Conservation (phyloP, 30 jellyfish, hydroid and myxozoan genomes). For the Rhopilema esculentum region DNA sequence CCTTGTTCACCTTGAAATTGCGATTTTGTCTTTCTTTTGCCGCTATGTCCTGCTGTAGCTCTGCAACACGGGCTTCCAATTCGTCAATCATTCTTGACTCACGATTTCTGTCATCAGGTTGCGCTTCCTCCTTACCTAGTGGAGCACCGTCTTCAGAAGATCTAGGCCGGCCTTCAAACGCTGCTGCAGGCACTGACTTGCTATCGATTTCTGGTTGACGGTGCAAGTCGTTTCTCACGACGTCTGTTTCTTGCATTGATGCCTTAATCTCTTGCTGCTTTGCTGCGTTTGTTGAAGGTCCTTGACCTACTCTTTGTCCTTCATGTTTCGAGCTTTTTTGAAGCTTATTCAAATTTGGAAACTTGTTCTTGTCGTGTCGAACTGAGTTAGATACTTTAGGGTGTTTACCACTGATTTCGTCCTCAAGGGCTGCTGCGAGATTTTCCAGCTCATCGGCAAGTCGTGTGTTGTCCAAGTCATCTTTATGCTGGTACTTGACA, state of each 20-base stretch:
- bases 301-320: no score
- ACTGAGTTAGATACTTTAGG: not conserved
- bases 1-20: not conserved
- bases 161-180: not conserved
- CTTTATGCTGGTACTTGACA: not conserved
- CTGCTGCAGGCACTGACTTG: not conserved
- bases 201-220: not conserved
- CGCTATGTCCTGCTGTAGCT: slow-evolving; percentile 14
- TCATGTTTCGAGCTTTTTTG: no score
- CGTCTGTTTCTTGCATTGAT: not conserved
- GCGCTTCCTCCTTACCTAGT: not conserved
- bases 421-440: not conserved
- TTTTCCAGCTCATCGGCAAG: not conserved
- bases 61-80: slow-evolving; percentile 60
- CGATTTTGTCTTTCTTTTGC: not conserved
- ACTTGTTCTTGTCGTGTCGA: not conserved
- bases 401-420: not conserved
- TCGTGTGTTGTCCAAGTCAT: not conserved
- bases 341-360: not conserved
- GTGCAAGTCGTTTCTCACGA: not conserved
- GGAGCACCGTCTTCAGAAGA: not conserved
- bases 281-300: no score
- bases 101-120: not conserved
- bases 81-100: not conserved
- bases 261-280: no score